Evolutionary conservation across 2,888 invertebrate genomes (phyloP).

Genomic region (Ferdinandea cuprea): DNA sequence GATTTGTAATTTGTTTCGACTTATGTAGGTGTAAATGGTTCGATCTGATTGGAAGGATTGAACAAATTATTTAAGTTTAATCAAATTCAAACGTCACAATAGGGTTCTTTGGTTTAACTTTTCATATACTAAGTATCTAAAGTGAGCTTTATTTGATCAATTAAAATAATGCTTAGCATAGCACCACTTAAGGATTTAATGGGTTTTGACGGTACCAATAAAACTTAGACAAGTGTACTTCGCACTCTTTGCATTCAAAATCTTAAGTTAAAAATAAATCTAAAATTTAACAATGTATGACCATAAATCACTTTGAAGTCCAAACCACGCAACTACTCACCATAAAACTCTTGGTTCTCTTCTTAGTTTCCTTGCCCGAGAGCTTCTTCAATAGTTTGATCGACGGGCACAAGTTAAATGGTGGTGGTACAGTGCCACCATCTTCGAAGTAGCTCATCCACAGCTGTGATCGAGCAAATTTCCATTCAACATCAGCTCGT

Average conservation of each 20-base stretch:
- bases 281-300: not conserved
- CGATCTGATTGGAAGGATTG: constrained; percentile 26
- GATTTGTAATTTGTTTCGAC: constrained; percentile 56
- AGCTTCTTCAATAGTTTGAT: constrained; percentile 87
- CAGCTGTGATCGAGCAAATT: constrained; percentile 96
- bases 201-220: too few relatives aligned
- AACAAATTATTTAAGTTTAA: not conserved
- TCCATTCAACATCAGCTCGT: constrained; percentile 98
- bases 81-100: not conserved
- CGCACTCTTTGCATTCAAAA: too few relatives aligned
- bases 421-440: constrained; percentile 95
- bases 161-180: too few relatives aligned
- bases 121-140: not conserved
- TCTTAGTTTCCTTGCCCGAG: constrained; percentile 82
- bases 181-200: too few relatives aligned
- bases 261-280: too few relatives aligned
- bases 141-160: too few relatives aligned
- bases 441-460: constrained; percentile 99
- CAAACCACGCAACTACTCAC: constrained; percentile 82
- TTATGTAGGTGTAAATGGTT: not conserved
- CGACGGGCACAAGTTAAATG: constrained; percentile 96
- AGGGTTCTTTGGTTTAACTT: not conserved
- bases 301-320: not conserved
- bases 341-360: constrained; percentile 85
- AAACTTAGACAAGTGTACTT: too few relatives aligned